Base-by-base conservation (phyloP, 92 coral and sea anemone genomes). In the Paragorgia papillata region DNA sequence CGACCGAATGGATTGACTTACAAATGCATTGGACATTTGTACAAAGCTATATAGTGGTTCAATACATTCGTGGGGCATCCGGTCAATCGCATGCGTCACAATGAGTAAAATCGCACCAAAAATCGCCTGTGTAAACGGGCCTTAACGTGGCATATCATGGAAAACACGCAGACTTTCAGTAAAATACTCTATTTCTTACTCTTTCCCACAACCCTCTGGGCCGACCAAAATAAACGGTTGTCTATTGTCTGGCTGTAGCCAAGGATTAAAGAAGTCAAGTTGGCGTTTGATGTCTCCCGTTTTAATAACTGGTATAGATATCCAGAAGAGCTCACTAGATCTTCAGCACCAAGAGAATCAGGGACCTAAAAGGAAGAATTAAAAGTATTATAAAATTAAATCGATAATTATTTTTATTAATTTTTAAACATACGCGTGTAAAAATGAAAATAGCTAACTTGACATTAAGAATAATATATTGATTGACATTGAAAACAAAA, bases 151-250 rank as follows among this genome's bases (percentile, higher is more conserved):
- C n/a, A n/a, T n/a, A n/a, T n/a, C n/a, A n/a, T n/a, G n/a, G n/a
- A n/a, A n/a, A n/a, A n/a, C n/a, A n/a, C n/a, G n/a, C n/a, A n/a
- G n/a, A n/a, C n/a, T n/a, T n/a, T n/a, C n/a, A n/a, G n/a, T n/a
- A n/a, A n/a, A n/a, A n/a, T n/a, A n/a, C n/a, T n/a, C n/a, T 7
- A 7, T 15, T 46, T 15, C 93, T 84, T 69, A 95, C 99, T 95
- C 99, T 82, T 95, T 95, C 43, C 99, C 99, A 62, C 99, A 95
- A 0, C 99, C 99, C 63, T 95, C 99, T 0, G 99, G 99, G 14
- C 99, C 99, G 39, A 95, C 99, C 71, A 95, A 69, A 25, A 95
- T 89, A 73, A 95, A 95, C 0, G 97, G 91, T 62, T 91, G 90
- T 57, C 82, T 83, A 78, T 95, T 86, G 50, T 84, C 92, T 12